Evolutionary conservation across 2,888 invertebrate genomes (phyloP), one percentile per base, ranked within the genome.

Genomic region (Archips crataeganus): DNA sequence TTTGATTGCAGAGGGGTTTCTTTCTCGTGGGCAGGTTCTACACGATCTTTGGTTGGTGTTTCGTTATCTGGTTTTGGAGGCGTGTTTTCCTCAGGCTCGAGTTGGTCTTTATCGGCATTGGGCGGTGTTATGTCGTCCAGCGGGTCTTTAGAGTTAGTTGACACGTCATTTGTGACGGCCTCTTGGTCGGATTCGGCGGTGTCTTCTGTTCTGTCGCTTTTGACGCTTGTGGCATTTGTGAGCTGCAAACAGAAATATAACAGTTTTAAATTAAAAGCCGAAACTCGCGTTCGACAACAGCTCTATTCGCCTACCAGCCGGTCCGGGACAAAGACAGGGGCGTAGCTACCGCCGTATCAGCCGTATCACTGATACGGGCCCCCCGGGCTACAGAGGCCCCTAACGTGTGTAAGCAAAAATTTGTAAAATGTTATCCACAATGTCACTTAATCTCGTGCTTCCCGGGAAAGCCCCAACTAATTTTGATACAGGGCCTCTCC

Each of bases 101-200:
- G 32, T 57, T 23, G 11, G 11, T 57, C 10, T 11, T 23, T 11
- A 32, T 57, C 65, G 1, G 51, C n/a, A 15, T 51, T 36, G 10
- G 51, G n/a, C n/a, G 65, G 15, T 3, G 49, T 34, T 13, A 34
- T n/a, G 8, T 47, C 63, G 42, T 47, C 42, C 13, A n/a, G 34
- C 34, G 42, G 0, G 1, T 32, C 15, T 15, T 63, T 49, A 1
- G 62, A 10, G 42, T 3, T 15, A 15, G 42, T 2, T 10, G 64
- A 66, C 5, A 54, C 63, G 39, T 60, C 70, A 5, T 66, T 62
- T 11, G 39, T 13, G 1, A 54, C 71, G 0, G 81, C 76, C 9
- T 90, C 92, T 62, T 85, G 85, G 6, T 92, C 92, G 0, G 90
- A 87, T 54, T 91, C 91, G 0, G 83, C 77, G 3, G 81, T 83